Base-by-base conservation (phyloP, 2,888 invertebrate species). In the Masnerella sp. region DNA sequence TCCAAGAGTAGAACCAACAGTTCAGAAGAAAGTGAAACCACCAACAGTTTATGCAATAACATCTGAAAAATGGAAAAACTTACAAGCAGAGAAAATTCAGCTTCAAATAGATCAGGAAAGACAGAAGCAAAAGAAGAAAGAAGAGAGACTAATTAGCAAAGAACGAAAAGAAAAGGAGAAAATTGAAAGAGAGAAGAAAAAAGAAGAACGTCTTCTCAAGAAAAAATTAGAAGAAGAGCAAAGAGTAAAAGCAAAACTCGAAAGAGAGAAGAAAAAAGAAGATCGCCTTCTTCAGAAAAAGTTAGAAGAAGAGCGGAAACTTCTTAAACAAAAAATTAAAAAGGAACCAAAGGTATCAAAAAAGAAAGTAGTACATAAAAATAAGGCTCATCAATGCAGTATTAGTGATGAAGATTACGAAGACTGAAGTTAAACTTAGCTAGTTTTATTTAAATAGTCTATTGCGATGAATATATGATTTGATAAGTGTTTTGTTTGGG, bases 221-320 rank as follows among this genome's bases (percentile, higher is more conserved):
- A 51, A 51, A 18, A 32, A 51, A 20, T 9, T 51, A 32, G 28
- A 47, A 17, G 25, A 34, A 20, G 34, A 51, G 11, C 14, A 51
- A 34, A 18, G 15, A 25, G 52, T n/a, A 25, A 18, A 38, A 36
- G 52, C 17, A 25, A 36, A 38, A 52, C 7, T 38, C 9, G 38
- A 52, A 25, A 52, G 20, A 52, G 52, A 52, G 36, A 51, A 20
- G 36, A 51, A 51, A n/a, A 51, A 51, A 36, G 30, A 51, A 51
- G 36, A 49, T 11, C 17, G 49, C 2, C 20, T 49, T n/a, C 11
- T 47, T 2, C 28, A 18, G 18, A 18, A 49, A 18, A 32, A 51
- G 17, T 17, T 30, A 12, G 36, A 51, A 51, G 30, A 52, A 38
- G 36, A 52, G 11, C 38, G 25, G 38, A 34, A 52, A 32, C 14